phyloP scores from a whole-genome alignment of 2,797 vertebrate genomes.

The Falco concolor region DNA sequence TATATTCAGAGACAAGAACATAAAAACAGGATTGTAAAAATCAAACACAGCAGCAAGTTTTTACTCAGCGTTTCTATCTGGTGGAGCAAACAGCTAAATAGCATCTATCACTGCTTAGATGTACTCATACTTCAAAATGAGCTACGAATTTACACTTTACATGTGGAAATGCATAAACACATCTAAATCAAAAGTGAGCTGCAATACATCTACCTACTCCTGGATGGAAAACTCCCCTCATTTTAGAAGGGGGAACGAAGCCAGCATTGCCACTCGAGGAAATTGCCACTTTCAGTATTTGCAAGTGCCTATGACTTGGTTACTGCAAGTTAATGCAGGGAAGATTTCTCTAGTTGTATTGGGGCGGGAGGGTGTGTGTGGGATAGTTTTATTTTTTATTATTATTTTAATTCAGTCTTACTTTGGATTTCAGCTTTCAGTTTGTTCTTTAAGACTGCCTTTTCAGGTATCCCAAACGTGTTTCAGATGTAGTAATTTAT shows the following conservation, averaged over 20 bases:
- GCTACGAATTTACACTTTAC: background rate
- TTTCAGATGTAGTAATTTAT: background rate
- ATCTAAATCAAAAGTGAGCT: background rate
- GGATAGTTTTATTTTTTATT: background rate
- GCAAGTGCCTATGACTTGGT: background rate
- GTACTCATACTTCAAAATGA: background rate
- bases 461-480: background rate
- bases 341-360: background rate
- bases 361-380: accelerated
- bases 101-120: background rate
- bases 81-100: background rate
- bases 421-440: background rate
- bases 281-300: background rate
- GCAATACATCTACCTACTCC: background rate
- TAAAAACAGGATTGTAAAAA: background rate
- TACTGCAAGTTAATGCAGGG: background rate
- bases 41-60: background rate
- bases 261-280: background rate
- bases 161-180: background rate
- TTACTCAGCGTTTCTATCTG: background rate
- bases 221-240: background rate
- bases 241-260: background rate
- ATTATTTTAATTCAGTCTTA: background rate
- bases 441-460: background rate
- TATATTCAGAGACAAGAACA: background rate